A percentile compares a stretch with the other conserved stretches of the same genome.
phyloP scores from a whole-genome alignment of 2,797 vertebrate species.

The Rhadinocentrus ornatus region DNA sequence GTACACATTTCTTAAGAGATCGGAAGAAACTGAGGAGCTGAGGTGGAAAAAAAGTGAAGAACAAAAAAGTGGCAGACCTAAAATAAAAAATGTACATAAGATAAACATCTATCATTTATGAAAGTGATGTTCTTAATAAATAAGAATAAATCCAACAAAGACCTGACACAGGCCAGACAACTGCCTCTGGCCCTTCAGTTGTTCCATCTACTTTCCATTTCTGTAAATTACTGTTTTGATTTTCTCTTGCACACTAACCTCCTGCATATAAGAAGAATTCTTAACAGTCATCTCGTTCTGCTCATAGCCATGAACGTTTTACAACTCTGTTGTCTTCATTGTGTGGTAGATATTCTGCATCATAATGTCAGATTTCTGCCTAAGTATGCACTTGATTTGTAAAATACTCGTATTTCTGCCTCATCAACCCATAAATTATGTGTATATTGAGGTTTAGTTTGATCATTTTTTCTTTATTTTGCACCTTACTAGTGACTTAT shows the following conservation, averaged over 20 bases:
- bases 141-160: not conserved
- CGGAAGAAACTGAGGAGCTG: not conserved
- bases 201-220: not conserved
- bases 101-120: not conserved
- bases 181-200: not conserved
- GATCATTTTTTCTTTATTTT: not conserved
- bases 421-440: not conserved
- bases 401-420: not conserved
- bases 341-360: not conserved
- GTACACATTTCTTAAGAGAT: not conserved
- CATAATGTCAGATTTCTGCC: not conserved
- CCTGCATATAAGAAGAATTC: not conserved
- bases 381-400: not conserved
- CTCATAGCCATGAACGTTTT: not conserved
- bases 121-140: not conserved
- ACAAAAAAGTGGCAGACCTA: not conserved
- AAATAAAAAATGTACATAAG: not conserved
- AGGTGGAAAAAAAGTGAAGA: too few species aligned
- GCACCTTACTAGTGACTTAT: not conserved
- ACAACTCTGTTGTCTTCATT: not conserved
- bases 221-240: not conserved
- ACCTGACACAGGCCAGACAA: not conserved
- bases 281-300: constrained; percentile 2
- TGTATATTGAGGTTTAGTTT: not conserved
- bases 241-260: not conserved